A percentile compares a stretch with the other conserved stretches of the same genome.
phyloP scores from a whole-genome alignment of 1,140 invertebrate species.

The Holotrichia oblita region DNA sequence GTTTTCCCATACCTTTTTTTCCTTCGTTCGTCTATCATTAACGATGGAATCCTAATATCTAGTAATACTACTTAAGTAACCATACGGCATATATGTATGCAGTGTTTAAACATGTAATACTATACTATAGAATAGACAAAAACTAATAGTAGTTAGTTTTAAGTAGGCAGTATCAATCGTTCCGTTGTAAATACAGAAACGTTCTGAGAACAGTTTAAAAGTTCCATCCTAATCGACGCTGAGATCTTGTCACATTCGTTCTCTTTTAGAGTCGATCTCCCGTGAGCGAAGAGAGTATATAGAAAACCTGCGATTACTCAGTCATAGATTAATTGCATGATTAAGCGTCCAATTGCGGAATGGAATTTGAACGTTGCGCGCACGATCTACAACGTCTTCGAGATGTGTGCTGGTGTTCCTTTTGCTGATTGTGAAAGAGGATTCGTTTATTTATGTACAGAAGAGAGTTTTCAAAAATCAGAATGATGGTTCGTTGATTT shows the following conservation, averaged over 20 bases:
- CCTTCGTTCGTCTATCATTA: not conserved
- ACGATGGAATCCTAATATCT: not conserved
- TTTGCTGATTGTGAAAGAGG: no score
- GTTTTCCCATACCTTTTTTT: not conserved
- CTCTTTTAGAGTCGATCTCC: not conserved
- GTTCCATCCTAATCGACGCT: conserved; percentile 23
- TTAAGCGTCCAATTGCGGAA: conserved; percentile 20
- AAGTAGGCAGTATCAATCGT: conserved; percentile 12
- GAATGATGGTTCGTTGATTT: no score
- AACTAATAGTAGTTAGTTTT: conserved; percentile 11
- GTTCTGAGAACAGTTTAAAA: not conserved
- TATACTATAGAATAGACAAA: not conserved
- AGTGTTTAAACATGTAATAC: not conserved
- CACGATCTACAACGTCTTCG: not conserved
- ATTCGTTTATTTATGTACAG: no score
- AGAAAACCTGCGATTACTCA: conserved; percentile 22
- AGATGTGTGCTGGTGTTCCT: not conserved
- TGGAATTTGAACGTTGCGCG: conserved; percentile 11
- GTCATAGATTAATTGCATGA: conserved; percentile 28
- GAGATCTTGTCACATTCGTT: conserved; percentile 34
- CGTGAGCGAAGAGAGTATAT: not conserved
- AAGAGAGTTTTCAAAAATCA: no score
- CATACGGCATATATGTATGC: not conserved
- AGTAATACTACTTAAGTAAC: not conserved
- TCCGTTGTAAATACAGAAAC: conserved; percentile 6